Base-by-base conservation (phyloP, 1,140 invertebrate genomes). In the Anastrepha ludens region DNA sequence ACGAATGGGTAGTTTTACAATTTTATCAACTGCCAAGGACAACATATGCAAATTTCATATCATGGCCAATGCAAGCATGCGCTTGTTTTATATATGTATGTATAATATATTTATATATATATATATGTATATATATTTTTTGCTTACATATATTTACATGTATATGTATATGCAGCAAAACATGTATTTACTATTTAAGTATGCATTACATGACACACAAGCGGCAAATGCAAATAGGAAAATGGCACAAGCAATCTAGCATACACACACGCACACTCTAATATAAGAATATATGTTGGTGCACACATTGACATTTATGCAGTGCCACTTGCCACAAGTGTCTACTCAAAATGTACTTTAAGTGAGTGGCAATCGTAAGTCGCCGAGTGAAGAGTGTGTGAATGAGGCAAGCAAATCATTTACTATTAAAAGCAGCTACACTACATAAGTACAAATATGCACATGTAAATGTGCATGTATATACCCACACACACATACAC, bases 321-420 rank as follows among this genome's bases (percentile, higher is more conserved):
- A 62, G 55, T 62, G 85, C 58, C 59, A 86, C 58, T 86, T 86
- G 59, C 20, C 55, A 44, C n/a, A 59, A 86, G 55, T 62, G 85
- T 62, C 85, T 86, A 59, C 47, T 55, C 74, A 55, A 81, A 81
- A 81, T 86, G 59, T 86, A 58, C 85, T 86, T 60, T 86, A 86
- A 86, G 85, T 86, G 85, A 62, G 85, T 86, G 55, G 85, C 7
- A 86, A 86, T 60, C 29, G 20, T 44, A 60, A 86, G 55, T n/a
- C 59, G 85, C 8, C n/a, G 3, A 62, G 41, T 15, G 62, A 50
- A 86, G 44, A 8, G 50, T 60, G 50, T 59, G 29, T 74, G n/a
- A 9, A 41, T 13, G 67, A 39, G 29, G 29, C 11, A 58, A 41
- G 29, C 11, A 58, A 41, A 58, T 85, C 17, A 65, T 39, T 2